phyloP scores from a whole-genome alignment of 2,888 invertebrate species.

The Xiphydria camelus region DNA sequence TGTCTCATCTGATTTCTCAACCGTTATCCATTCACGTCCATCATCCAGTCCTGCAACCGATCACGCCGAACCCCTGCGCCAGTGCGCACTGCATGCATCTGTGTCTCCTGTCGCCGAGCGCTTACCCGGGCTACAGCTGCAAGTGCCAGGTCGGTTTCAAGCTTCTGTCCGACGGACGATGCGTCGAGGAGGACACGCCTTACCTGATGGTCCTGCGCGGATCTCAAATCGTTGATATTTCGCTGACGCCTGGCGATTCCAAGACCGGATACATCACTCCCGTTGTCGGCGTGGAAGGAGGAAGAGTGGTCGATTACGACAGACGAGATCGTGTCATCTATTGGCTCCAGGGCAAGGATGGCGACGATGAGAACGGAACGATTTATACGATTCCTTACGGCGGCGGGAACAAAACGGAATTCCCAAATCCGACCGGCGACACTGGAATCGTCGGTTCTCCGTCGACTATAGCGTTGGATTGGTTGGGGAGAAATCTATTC shows the following conservation, averaged over 20 bases:
- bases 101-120: slow-evolving; percentile 84
- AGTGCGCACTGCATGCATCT: slow-evolving; percentile 81
- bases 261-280: slow-evolving; percentile 81
- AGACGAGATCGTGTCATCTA: slow-evolving; percentile 80
- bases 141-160: slow-evolving; percentile 90
- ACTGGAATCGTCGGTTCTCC: slow-evolving; percentile 90
- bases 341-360: slow-evolving; percentile 78
- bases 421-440: slow-evolving; percentile 70
- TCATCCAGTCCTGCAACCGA: slow-evolving; percentile 91
- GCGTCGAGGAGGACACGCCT: slow-evolving; percentile 82
- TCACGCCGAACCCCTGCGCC: slow-evolving; percentile 75
- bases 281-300: slow-evolving; percentile 85
- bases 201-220: slow-evolving; percentile 90
- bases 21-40: slow-evolving; percentile 94
- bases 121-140: slow-evolving; percentile 76
- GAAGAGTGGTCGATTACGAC: slow-evolving; percentile 90
- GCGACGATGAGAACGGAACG: slow-evolving; percentile 81
- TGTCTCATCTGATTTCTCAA: slow-evolving; percentile 91
- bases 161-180: slow-evolving; percentile 68
- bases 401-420: slow-evolving; percentile 82
- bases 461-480: slow-evolving; percentile 91
- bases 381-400: slow-evolving; percentile 82
- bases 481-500: slow-evolving; percentile 93
- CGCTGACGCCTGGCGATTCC: slow-evolving; percentile 74
- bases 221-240: slow-evolving; percentile 85